These are phyloP conservation scores for Neostethus bicornis DNA, from an alignment of 2,797 vertebrate genomes.

Conservation along the genomic window DNA sequence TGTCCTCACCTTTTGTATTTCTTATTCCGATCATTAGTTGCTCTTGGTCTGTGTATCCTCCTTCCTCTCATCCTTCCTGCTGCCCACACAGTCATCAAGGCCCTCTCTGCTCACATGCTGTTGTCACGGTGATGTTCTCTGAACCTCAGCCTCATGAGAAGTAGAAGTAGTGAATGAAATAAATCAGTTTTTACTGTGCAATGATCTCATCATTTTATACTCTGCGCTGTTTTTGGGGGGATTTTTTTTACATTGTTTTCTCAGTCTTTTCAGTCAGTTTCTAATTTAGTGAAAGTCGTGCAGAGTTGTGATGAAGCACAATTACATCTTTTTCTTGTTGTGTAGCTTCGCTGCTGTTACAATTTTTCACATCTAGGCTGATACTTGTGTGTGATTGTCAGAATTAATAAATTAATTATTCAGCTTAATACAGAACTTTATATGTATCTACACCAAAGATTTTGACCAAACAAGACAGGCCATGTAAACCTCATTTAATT, in stretches of 20 bases:
- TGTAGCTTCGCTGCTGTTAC: not conserved
- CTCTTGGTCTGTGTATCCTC: slow-evolving; percentile 45
- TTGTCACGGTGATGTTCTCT: slow-evolving; percentile 65
- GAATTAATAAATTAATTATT: slow-evolving; percentile 8
- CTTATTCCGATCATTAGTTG: slow-evolving; percentile 29
- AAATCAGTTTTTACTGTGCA: slow-evolving; percentile 25
- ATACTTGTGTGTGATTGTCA: not conserved
- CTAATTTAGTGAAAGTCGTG: slow-evolving; percentile 8
- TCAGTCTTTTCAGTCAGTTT: slow-evolving; percentile 6
- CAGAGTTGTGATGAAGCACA: slow-evolving; percentile 2
- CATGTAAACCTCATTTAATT: slow-evolving; percentile 4
- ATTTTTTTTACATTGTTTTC: slow-evolving; percentile 2
- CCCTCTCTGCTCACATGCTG: slow-evolving; percentile 65
- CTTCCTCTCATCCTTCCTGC: slow-evolving; percentile 54
- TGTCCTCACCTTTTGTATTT: slow-evolving; percentile 24
- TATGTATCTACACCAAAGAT: not conserved
- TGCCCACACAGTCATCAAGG: slow-evolving; percentile 58
- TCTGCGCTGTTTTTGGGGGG: slow-evolving; percentile 22
- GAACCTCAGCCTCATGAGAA: slow-evolving; percentile 47
- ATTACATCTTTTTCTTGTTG: not conserved
- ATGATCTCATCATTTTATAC: slow-evolving; percentile 33
- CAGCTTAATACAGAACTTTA: not conserved
- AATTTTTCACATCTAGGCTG: not conserved
- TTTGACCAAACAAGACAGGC: not conserved
- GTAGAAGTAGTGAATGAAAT: slow-evolving; percentile 46